Percentiles rank a stretch among this genome's conserved stretches.
Evolutionary conservation across 2,888 invertebrate species (phyloP).

Genomic region (Sinohyriopsis cumingii): DNA sequence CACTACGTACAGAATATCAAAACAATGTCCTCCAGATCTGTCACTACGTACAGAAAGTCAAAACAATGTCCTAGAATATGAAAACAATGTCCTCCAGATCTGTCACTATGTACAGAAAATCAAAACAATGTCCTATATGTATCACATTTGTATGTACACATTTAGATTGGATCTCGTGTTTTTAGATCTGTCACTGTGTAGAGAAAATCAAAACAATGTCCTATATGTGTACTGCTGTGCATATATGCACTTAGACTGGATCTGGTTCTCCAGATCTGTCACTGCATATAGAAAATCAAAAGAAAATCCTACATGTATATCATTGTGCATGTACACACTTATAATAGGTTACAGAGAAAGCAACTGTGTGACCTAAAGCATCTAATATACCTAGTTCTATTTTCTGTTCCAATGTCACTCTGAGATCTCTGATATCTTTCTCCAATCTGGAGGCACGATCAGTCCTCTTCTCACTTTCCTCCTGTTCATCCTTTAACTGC

Average conservation of each 20-base stretch:
- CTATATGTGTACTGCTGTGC: slow-evolving; percentile 41
- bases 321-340: too few species aligned
- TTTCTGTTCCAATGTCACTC: slow-evolving; percentile 61
- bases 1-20: neutral
- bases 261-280: slow-evolving; percentile 56
- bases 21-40: slow-evolving; percentile 41
- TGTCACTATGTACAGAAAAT: too few species aligned
- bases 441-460: slow-evolving; percentile 52
- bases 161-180: too few species aligned
- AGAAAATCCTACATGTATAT: neutral
- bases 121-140: too few species aligned
- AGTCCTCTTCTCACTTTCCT: slow-evolving; percentile 42
- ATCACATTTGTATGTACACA: neutral
- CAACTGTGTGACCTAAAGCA: too few species aligned
- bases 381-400: slow-evolving; percentile 53
- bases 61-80: neutral
- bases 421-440: slow-evolving; percentile 55
- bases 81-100: too few species aligned
- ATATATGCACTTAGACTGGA: slow-evolving; percentile 52
- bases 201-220: too few species aligned
- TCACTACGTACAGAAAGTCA: slow-evolving; percentile 33
- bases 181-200: too few species aligned
- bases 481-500: slow-evolving; percentile 53
- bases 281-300: slow-evolving; percentile 32
- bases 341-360: too few species aligned